These are phyloP conservation scores for Meloidogyne exigua DNA, from an alignment of 1,140 invertebrate genomes.

Conservation along the genomic window DNA sequence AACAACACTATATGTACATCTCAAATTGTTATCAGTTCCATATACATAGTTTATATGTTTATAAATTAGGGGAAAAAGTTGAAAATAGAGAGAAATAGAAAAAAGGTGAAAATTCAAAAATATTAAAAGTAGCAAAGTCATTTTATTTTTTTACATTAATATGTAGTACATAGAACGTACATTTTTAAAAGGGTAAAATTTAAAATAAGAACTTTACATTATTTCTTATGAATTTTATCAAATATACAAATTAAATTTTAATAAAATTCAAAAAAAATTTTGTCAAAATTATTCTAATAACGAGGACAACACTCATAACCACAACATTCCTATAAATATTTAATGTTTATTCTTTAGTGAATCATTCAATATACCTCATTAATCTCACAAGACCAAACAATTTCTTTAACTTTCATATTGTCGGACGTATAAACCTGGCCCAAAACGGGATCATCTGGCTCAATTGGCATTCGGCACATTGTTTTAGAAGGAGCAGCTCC, in stretches of 20 bases:
- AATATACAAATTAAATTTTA: background rate
- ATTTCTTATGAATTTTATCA: too few species aligned
- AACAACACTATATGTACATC: background rate
- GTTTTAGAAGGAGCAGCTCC: slow-evolving; percentile 7
- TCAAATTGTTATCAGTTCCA: background rate
- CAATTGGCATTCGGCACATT: slow-evolving; percentile 63
- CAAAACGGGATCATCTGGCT: slow-evolving; percentile 49
- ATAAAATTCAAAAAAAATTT: background rate
- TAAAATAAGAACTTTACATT: too few species aligned
- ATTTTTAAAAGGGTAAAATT: too few species aligned
- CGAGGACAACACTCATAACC: slow-evolving; percentile 57
- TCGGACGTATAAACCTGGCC: slow-evolving; percentile 62
- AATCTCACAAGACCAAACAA: slow-evolving; percentile 17
- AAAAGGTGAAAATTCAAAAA: background rate
- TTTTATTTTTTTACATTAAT: background rate
- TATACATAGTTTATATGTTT: too few species aligned
- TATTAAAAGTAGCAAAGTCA: background rate
- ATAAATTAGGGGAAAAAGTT: background rate
- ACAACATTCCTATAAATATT: slow-evolving; percentile 37
- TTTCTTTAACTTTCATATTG: slow-evolving; percentile 49
- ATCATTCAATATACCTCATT: slow-evolving; percentile 40
- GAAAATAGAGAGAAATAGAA: background rate
- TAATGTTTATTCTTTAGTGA: slow-evolving; percentile 14
- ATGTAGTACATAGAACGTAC: too few species aligned
- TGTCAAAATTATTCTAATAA: slow-evolving; percentile 7